Percentiles rank a stretch among this genome's conserved stretches.
These are phyloP conservation scores for Lumbricus terrestris DNA, from an alignment of 2,888 invertebrate species.

Conservation along the genomic window DNA sequence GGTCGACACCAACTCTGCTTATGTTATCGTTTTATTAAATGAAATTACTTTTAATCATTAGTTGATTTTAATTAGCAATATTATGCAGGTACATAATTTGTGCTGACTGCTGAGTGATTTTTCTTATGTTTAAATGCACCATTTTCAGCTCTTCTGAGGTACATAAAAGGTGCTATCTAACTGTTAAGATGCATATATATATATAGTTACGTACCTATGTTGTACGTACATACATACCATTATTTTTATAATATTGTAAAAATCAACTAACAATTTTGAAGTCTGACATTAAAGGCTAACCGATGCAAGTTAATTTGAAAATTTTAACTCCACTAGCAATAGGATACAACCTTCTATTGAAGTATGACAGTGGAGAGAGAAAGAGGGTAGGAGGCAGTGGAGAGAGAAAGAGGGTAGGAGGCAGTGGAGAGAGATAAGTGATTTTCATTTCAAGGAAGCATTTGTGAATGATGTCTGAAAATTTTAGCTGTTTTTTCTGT, in stretches of 20 bases:
- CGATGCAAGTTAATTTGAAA: not conserved
- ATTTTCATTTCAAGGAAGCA: not conserved
- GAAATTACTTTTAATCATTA: not conserved
- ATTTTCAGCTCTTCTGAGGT: not conserved
- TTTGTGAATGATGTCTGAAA: not conserved
- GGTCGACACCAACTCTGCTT: not conserved
- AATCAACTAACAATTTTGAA: no score
- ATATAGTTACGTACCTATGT: no score
- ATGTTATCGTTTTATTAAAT: not conserved
- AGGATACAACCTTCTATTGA: not conserved
- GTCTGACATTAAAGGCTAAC: not conserved
- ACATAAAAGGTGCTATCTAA: no score
- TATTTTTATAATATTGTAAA: no score
- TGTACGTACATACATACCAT: no score
- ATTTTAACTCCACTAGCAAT: not conserved
- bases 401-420: not conserved
- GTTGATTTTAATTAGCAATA: not conserved
- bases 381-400: not conserved
- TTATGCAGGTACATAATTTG: not conserved
- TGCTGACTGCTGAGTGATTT: not conserved
- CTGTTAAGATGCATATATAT: no score
- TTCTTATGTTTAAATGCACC: not conserved
- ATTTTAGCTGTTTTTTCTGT: not conserved
- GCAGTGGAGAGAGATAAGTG: not conserved
- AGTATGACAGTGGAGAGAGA: not conserved